Evolutionary conservation across 2,888 invertebrate species (phyloP).

Genomic region (Microctonus brassicae): DNA sequence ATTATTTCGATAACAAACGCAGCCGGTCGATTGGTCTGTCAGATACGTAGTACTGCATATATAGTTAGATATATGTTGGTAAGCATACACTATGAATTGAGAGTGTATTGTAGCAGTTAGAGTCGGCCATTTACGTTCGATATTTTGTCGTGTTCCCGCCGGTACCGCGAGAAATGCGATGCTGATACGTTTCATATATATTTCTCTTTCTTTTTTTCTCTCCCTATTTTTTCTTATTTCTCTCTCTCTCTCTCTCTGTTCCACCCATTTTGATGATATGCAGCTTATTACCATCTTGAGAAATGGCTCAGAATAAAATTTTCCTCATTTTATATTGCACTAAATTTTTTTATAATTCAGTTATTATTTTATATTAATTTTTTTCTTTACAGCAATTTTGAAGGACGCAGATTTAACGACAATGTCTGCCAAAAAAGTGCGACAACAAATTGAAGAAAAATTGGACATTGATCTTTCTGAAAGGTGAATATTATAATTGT

Average conservation of each 20-base stretch:
- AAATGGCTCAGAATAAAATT: not conserved
- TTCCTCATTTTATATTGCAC: constrained; percentile 2
- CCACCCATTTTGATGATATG: not conserved
- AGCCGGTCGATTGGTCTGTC: constrained; percentile 37
- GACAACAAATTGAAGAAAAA: constrained; percentile 86
- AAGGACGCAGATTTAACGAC: constrained; percentile 87
- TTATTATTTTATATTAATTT: constrained; percentile 6
- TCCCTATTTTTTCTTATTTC: not conserved
- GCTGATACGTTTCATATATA: not conserved
- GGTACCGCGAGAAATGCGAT: constrained; percentile 52
- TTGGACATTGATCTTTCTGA: constrained; percentile 81
- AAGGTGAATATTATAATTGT: too few species aligned
- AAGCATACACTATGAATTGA: not conserved
- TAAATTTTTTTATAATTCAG: not conserved
- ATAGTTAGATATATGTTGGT: constrained; percentile 4
- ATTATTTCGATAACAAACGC: constrained; percentile 44
- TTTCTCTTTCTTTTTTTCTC: not conserved
- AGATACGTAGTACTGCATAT: not conserved
- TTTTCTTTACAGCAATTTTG: constrained; percentile 78
- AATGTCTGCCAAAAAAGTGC: constrained; percentile 90
- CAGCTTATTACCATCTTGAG: not conserved
- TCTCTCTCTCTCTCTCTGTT: not conserved
- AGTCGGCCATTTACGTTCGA: constrained; percentile 58
- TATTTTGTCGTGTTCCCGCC: constrained; percentile 56
- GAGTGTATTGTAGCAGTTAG: not conserved